Conservation (phyloP, 2,113 vertebrate species). For the Sander lucioperca region DNA sequence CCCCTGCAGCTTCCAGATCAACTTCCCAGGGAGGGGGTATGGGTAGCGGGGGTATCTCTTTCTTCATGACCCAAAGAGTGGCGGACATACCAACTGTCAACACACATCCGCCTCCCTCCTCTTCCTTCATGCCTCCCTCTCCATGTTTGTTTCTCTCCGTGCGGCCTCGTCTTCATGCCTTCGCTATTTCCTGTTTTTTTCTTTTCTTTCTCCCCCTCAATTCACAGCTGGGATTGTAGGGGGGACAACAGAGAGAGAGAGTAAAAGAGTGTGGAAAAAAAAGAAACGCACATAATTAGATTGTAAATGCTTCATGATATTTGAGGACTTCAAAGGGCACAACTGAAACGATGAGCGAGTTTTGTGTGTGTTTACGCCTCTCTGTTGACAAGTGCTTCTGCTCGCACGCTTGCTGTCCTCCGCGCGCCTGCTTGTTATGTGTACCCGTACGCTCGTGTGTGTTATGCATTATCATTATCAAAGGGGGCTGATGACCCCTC, state of each 20-base stretch:
- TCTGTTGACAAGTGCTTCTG: slow-evolving; percentile 36
- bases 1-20: slow-evolving; percentile 49
- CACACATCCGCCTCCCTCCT: slow-evolving; percentile 60
- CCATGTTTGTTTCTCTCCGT: slow-evolving; percentile 61
- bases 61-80: slow-evolving; percentile 69
- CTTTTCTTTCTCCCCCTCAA: neutral
- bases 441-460: slow-evolving; percentile 15
- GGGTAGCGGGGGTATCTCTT: slow-evolving; percentile 53
- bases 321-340: slow-evolving; percentile 78
- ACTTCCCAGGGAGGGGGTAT: slow-evolving; percentile 34
- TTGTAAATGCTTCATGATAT: slow-evolving; percentile 79
- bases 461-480: slow-evolving; percentile 76
- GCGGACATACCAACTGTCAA: slow-evolving; percentile 78
- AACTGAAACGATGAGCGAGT: slow-evolving; percentile 62
- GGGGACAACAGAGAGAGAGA: slow-evolving; percentile 1
- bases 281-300: slow-evolving; percentile 73
- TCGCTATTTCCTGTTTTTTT: slow-evolving; percentile 7
- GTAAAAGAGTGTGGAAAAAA: slow-evolving; percentile 7
- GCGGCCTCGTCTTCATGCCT: slow-evolving; percentile 27
- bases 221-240: slow-evolving; percentile 44
- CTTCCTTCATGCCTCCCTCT: slow-evolving; percentile 22
- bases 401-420: slow-evolving; percentile 19
- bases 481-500: slow-evolving; percentile 70
- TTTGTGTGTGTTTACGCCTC: slow-evolving; percentile 42
- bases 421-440: slow-evolving; percentile 14